Percentiles rank a stretch among this genome's conserved stretches.
These are phyloP conservation scores for Heliconius hewitsoni DNA, from an alignment of 1,140 invertebrate genomes.

Conservation along the genomic window DNA sequence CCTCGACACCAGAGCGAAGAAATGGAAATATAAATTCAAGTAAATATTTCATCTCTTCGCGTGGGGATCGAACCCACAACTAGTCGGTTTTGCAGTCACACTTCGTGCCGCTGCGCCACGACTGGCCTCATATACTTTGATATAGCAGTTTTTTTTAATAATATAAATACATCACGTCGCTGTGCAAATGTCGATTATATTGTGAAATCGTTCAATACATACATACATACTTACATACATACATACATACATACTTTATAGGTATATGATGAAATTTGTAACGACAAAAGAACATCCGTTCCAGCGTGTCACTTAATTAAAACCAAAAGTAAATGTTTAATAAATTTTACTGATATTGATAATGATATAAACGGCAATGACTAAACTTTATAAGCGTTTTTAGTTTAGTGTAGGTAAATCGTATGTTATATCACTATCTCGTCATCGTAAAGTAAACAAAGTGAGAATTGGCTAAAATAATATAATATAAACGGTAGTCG, in stretches of 20 bases:
- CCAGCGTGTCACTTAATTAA: conserved; percentile 1
- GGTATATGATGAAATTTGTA: background rate
- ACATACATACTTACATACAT: background rate
- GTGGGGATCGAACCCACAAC: too few relatives aligned
- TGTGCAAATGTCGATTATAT: background rate
- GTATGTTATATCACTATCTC: too few relatives aligned
- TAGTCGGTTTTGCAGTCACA: too few relatives aligned
- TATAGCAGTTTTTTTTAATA: background rate
- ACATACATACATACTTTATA: background rate
- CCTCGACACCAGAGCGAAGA: too few relatives aligned
- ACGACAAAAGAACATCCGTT: background rate
- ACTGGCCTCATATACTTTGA: background rate
- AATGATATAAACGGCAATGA: background rate
- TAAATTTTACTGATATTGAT: background rate
- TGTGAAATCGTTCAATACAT: conserved; percentile 4
- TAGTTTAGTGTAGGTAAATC: background rate
- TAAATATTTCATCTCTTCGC: too few relatives aligned
- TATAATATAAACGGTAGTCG: too few relatives aligned
- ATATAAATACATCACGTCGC: background rate
- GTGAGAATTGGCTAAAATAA: background rate
- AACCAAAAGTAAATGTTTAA: background rate
- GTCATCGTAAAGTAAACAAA: too few relatives aligned
- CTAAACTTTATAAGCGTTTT: background rate
- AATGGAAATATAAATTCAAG: too few relatives aligned
- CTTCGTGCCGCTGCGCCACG: too few relatives aligned